Conservation (phyloP, 2,888 invertebrate genomes). For the Mystacides longicornis region DNA sequence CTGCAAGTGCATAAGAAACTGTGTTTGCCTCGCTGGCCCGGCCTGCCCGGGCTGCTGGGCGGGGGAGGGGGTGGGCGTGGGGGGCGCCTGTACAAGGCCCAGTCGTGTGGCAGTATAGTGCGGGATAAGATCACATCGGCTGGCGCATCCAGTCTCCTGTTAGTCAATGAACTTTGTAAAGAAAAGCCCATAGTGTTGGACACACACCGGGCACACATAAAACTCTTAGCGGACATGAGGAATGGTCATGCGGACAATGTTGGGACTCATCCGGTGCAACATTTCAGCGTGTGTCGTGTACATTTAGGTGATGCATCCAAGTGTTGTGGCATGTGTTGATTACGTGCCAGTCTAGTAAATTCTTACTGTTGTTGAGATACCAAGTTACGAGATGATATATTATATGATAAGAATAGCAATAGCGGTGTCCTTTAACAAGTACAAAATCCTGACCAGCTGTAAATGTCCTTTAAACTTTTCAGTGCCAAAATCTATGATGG, state of each 20-base stretch:
- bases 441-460: too few relatives aligned
- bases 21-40: constrained; percentile 42
- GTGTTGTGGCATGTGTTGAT: constrained; percentile 53
- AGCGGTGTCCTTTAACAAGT: too few relatives aligned
- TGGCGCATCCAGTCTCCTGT: constrained; percentile 24
- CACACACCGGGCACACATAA: constrained; percentile 22
- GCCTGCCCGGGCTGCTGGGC: constrained; percentile 44
- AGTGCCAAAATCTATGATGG: too few relatives aligned
- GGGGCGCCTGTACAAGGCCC: constrained; percentile 50
- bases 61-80: constrained; percentile 36
- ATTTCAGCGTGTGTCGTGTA: constrained; percentile 46
- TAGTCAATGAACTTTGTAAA: constrained; percentile 47
- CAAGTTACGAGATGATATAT: too few relatives aligned
- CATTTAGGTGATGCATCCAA: constrained; percentile 45
- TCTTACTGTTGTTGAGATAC: too few relatives aligned
- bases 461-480: too few relatives aligned
- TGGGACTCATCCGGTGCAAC: constrained; percentile 32
- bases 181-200: constrained; percentile 37
- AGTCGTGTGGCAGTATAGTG: constrained; percentile 54
- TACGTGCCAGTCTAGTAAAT: too few relatives aligned
- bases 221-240: constrained; percentile 22
- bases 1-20: constrained; percentile 61
- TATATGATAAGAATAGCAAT: too few relatives aligned
- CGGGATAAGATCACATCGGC: constrained; percentile 41
- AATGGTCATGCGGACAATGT: constrained; percentile 34